Percentiles rank a stretch among this genome's conserved stretches.
Conservation (phyloP, 2,888 invertebrate genomes). For the Spialia ferax region DNA sequence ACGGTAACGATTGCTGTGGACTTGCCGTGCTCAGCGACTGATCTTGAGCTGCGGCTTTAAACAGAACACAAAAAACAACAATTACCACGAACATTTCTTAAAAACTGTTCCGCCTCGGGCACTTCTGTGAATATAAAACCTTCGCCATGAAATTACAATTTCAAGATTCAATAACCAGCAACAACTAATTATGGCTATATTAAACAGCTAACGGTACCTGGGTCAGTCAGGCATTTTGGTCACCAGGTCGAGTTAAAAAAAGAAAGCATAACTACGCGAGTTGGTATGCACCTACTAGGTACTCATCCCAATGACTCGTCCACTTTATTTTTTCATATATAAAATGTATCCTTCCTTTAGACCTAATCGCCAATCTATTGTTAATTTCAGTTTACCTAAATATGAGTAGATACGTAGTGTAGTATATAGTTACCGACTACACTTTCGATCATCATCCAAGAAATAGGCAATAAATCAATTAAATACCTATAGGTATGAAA, state of each 20-base stretch:
- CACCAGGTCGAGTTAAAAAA: conserved; percentile 54
- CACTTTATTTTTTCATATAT: not conserved
- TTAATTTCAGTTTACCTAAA: too few species aligned
- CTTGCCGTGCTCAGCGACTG: conserved; percentile 66
- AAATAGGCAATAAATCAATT: too few species aligned
- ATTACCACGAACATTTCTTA: conserved; percentile 72
- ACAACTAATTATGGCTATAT: conserved; percentile 66
- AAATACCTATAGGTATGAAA: too few species aligned
- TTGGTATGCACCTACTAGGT: too few species aligned
- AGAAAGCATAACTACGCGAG: conserved; percentile 32
- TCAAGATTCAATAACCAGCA: conserved; percentile 67
- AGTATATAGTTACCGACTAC: too few species aligned
- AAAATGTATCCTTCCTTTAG: too few species aligned
- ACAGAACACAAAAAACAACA: conserved; percentile 66
- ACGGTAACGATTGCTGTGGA: conserved; percentile 64
- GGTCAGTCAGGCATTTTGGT: conserved; percentile 59
- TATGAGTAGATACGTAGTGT: too few species aligned
- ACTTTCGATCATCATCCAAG: too few species aligned
- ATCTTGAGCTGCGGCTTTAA: conserved; percentile 66
- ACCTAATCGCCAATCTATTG: too few species aligned
- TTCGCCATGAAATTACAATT: conserved; percentile 78
- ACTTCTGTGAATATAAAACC: conserved; percentile 71
- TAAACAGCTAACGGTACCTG: conserved; percentile 65
- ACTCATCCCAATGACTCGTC: too few species aligned
- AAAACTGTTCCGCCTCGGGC: conserved; percentile 75